Conservation (phyloP, 2,113 vertebrate genomes). For the Ageneiosus marmoratus region DNA sequence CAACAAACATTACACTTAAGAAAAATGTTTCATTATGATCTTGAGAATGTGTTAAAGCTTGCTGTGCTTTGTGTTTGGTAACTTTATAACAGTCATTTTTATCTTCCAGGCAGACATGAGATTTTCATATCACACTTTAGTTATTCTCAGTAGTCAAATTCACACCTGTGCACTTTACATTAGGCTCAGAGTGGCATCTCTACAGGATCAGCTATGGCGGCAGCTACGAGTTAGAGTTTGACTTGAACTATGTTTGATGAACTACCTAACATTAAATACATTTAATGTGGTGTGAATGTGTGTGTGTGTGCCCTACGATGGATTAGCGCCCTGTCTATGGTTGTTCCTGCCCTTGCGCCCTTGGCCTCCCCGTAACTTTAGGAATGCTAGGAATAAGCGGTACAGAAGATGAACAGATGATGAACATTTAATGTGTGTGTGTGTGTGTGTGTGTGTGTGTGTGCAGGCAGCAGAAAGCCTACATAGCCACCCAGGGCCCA, state of each 20-base stretch:
- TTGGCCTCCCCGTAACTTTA: too few species aligned
- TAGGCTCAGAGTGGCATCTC: background rate
- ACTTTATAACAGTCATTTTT: background rate
- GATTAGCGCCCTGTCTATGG: too few species aligned
- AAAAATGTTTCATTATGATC: background rate
- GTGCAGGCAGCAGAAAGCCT: conserved; percentile 91
- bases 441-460: conserved; percentile 22
- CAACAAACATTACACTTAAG: background rate
- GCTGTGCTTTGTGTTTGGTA: background rate
- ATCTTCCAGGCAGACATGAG: background rate
- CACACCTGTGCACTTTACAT: conserved; percentile 7
- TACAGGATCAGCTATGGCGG: background rate
- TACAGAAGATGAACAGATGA: too few species aligned
- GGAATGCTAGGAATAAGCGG: too few species aligned
- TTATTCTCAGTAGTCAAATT: conserved; percentile 22
- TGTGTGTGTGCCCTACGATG: too few species aligned
- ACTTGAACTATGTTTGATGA: too few species aligned
- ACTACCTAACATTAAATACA: background rate
- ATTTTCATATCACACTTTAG: conserved; percentile 6
- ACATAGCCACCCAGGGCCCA: conserved; percentile 94
- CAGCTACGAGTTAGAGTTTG: background rate
- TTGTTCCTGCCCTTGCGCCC: too few species aligned
- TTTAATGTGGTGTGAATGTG: conserved; percentile 21
- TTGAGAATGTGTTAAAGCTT: background rate
- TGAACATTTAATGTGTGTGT: conserved; percentile 8